These are phyloP conservation scores for Myotis brandtii DNA, from an alignment of 2,113 vertebrate species.

Conservation along the genomic window DNA sequence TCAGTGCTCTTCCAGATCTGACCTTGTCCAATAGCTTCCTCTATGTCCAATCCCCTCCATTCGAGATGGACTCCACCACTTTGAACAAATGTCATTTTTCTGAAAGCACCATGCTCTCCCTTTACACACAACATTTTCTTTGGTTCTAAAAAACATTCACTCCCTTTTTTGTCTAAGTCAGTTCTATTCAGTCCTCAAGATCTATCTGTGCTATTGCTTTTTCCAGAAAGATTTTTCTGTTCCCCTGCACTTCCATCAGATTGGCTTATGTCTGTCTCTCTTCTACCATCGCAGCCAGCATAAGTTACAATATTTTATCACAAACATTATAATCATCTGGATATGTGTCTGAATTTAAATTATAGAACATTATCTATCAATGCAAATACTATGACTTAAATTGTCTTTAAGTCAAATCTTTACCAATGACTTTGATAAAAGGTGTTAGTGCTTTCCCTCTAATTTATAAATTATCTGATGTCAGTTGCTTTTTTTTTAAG, in stretches of 20 bases:
- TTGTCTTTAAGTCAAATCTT: background rate
- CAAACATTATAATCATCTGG: background rate
- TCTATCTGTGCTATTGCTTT: background rate
- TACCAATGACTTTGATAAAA: background rate
- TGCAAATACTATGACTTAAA: conserved; percentile 7
- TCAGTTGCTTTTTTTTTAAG: background rate
- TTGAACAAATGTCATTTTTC: background rate
- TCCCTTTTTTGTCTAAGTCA: background rate
- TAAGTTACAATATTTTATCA: conserved; percentile 37
- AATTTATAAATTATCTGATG: background rate
- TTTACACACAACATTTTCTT: background rate
- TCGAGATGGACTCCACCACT: background rate
- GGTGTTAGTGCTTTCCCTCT: background rate
- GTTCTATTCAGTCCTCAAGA: background rate
- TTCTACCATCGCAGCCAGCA: background rate
- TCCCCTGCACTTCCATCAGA: background rate
- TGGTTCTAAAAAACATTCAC: background rate
- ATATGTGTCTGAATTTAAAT: background rate
- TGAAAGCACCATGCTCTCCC: background rate
- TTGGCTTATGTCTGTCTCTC: background rate
- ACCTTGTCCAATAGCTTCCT: background rate
- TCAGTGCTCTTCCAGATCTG: background rate
- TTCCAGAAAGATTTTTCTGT: background rate
- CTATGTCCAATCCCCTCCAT: background rate
- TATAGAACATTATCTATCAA: background rate